Base-by-base conservation (phyloP, 2,888 invertebrate species). In the Zelleria hepariella region DNA sequence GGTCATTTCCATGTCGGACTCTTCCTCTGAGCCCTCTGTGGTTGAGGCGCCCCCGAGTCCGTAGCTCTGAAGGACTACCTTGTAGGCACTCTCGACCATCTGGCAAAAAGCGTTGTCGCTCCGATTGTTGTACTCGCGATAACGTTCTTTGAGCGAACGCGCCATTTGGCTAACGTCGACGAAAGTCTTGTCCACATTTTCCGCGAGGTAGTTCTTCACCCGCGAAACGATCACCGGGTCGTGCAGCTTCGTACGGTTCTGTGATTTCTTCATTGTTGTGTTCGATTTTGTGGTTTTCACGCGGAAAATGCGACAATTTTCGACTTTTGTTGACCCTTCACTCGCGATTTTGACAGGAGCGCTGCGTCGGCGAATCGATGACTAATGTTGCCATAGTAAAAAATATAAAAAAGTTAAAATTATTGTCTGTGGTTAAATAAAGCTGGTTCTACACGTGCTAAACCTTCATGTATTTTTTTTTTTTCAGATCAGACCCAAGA, bases 161-260 rank as follows among this genome's bases (percentile, higher is more conserved):
- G 95, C 94, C 94, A 96, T 95, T 73, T 93, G 92, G 74, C 93
- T 93, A 61, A 96, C 93, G 89, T 96, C 95, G 65, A 96, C 92
- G 75, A 93, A 94, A 6, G 93, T 93, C 80, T 94, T 93, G 70
- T 94, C 93, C 63, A 93, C 93, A 86, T 95, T 94, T 68, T 93
- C 93, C 65, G 94, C 94, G 69, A 96, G 90, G 77, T 96, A 96
- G 91, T 94, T 91, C 74, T 91, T 91, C 27, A 92, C 92, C 59
- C 92, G 90, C 66, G 90, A 89, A 60, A 91, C 91, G 63, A 92
- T 91, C 47, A 90, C 72, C 4, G 90, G 91, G 71, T 92, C 92
- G 68, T 76, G 85, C 51, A 86, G 64, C 72, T 87, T 88, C 73
- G 84, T 82, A 63, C 86, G 74, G n/a, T 83, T 79, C 69, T 86